Conservation (phyloP, 2,888 invertebrate genomes). For the Abscondita cerata region DNA sequence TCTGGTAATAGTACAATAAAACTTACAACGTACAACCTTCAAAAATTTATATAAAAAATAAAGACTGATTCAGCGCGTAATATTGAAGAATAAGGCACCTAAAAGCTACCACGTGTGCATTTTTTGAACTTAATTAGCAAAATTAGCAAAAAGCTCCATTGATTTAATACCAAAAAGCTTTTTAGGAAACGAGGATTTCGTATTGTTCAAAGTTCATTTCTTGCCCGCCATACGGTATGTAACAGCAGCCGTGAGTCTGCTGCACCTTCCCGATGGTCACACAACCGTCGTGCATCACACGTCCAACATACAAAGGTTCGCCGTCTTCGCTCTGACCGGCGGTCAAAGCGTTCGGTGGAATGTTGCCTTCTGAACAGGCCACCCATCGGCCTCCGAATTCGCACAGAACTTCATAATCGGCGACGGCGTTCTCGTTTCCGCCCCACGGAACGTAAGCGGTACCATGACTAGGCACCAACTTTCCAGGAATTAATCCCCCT, state of each 20-base stretch:
- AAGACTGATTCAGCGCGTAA: not conserved
- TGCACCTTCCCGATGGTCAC: slow-evolving; percentile 85
- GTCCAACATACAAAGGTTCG: slow-evolving; percentile 80
- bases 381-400: slow-evolving; percentile 57
- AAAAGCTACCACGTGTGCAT: slow-evolving; percentile 24
- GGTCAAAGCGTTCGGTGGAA: slow-evolving; percentile 75
- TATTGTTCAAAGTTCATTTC: slow-evolving; percentile 83
- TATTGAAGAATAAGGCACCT: slow-evolving; percentile 31
- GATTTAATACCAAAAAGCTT: slow-evolving; percentile 26
- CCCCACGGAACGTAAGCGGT: slow-evolving; percentile 77
- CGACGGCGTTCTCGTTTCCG: slow-evolving; percentile 71
- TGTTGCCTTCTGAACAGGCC: slow-evolving; percentile 61
- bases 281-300: slow-evolving; percentile 78
- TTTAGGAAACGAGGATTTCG: slow-evolving; percentile 71
- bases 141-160: not conserved
- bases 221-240: slow-evolving; percentile 83
- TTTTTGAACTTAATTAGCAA: slow-evolving; percentile 12
- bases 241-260: slow-evolving; percentile 80
- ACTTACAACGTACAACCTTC: not conserved
- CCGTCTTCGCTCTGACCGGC: slow-evolving; percentile 78
- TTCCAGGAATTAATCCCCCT: slow-evolving; percentile 81
- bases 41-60: slow-evolving; percentile 5
- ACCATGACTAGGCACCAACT: slow-evolving; percentile 73
- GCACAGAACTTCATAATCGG: slow-evolving; percentile 69
- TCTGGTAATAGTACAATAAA: not conserved